phyloP scores from a whole-genome alignment of 64 coral and sea anemone genomes.

The Catalaphyllia jardinei region DNA sequence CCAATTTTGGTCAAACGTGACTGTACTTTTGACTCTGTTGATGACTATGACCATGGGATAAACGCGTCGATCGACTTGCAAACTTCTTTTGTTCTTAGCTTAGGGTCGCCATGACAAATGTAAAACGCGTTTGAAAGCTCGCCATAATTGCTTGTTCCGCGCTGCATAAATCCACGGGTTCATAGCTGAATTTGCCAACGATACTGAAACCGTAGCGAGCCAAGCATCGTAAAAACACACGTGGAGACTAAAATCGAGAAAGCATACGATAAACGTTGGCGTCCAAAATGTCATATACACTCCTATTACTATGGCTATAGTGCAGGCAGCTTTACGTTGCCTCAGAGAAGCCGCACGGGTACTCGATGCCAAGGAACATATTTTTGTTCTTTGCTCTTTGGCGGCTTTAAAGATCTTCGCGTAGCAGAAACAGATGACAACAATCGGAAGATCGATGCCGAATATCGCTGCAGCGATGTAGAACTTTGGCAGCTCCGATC shows the following conservation, averaged over 20 bases:
- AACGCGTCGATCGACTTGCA: no score
- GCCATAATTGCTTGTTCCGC: background rate
- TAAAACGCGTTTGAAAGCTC: constrained; percentile 2
- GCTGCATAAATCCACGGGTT: constrained; percentile 8
- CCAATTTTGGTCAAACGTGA: no score
- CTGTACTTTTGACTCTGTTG: no score
- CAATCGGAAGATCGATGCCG: constrained; percentile 1
- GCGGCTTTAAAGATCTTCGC: background rate
- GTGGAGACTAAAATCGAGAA: background rate
- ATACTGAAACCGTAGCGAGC: background rate
- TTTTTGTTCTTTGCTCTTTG: background rate
- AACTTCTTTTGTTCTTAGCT: background rate
- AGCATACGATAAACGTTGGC: constrained; percentile 1
- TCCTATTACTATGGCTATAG: background rate
- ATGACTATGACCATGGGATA: no score
- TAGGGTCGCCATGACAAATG: background rate
- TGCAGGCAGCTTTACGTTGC: background rate
- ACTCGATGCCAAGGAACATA: background rate
- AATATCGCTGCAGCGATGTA: background rate
- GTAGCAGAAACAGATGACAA: constrained; percentile 11
- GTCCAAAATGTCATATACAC: constrained; percentile 5
- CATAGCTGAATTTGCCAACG: background rate
- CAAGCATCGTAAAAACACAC: background rate
- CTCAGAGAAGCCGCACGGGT: background rate
- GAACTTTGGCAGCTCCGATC: background rate